Conservation (phyloP, 2,797 vertebrate species). For the Hapalemur alaotrensis region DNA sequence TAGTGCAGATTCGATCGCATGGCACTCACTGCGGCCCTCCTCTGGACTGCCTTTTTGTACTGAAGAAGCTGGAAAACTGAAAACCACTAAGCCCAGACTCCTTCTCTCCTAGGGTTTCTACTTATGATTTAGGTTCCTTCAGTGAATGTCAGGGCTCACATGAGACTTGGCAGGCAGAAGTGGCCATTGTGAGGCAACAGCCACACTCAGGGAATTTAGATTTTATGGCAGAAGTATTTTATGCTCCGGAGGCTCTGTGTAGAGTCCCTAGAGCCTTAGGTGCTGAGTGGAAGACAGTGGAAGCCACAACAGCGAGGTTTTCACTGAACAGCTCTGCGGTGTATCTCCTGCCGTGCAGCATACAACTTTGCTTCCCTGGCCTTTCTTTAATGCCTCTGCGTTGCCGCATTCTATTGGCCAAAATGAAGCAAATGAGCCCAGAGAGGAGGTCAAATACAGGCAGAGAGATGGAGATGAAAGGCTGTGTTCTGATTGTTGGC, state of each 20-base stretch:
- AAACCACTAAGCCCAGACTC: background rate
- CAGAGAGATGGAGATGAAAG: constrained; percentile 58
- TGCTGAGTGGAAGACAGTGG: background rate
- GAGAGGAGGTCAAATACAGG: constrained; percentile 13
- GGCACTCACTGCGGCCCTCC: background rate
- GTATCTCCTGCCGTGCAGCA: background rate
- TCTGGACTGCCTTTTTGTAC: background rate
- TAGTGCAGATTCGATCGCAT: background rate
- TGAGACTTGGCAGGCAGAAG: background rate
- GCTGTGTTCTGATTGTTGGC: constrained; percentile 34
- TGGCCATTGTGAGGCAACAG: background rate
- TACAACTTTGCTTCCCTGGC: background rate
- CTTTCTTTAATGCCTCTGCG: background rate
- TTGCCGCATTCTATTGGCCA: background rate
- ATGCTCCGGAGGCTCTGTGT: background rate
- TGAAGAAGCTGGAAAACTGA: background rate
- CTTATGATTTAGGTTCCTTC: background rate
- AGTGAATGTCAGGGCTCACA: background rate
- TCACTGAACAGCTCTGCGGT: background rate
- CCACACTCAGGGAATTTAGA: background rate
- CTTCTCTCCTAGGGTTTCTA: background rate
- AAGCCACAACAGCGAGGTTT: background rate
- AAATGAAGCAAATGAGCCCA: background rate
- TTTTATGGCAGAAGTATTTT: background rate
- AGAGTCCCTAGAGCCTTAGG: too few species aligned